Base-by-base conservation (phyloP, 2,113 vertebrate species). In the Acrocephalus kingi region DNA sequence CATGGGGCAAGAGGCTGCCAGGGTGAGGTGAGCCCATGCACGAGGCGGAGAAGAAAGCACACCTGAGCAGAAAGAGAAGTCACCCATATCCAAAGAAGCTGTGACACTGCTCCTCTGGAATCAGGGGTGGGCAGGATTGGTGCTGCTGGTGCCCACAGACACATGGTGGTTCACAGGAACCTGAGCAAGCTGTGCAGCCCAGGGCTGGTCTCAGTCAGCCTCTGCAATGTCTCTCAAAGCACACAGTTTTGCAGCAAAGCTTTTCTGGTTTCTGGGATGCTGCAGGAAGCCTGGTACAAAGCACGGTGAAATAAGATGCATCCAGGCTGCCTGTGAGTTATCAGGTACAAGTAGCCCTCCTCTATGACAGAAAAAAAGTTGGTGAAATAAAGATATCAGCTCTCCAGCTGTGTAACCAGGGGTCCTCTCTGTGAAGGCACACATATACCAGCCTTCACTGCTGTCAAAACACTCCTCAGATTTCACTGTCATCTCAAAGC, bases 1-100 rank as follows among this genome's bases (percentile, higher is more conserved):
- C 51, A 52, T 7, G 35, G 58, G n/a, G 51, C 63, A 51, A 33
- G 49, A 88, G 58, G n/a, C n/a, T 49, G 27, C 49, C 30, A 87
- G 33, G 15, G 25, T 0, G 7, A 76, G 37, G 3, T 1, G 19
- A 91, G 56, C 25, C 48, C 17, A 0, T 8, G 16, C 24, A 22
- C 0, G 0, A 88, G 66, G 24, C 1, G 0, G 45, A 86, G 28
- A 66, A 54, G 62, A 80, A 90, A 86, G n/a, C 31, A 80, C 0
- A 0, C 15, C 18, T 11, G 15, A 69, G 62, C n/a, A 39, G 22
- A 49, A 28, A 49, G 22, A 71, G 30, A 55, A 31, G 37, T 18
- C 0, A 0, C 8, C 12, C 0, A 0, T 31, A 46, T 9, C 31
- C 28, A 15, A 12, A 48, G n/a, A 27, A 69, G 11, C 3, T 8